Evolutionary conservation across 2,113 vertebrate genomes (phyloP).

Genomic region (Cariama cristata): DNA sequence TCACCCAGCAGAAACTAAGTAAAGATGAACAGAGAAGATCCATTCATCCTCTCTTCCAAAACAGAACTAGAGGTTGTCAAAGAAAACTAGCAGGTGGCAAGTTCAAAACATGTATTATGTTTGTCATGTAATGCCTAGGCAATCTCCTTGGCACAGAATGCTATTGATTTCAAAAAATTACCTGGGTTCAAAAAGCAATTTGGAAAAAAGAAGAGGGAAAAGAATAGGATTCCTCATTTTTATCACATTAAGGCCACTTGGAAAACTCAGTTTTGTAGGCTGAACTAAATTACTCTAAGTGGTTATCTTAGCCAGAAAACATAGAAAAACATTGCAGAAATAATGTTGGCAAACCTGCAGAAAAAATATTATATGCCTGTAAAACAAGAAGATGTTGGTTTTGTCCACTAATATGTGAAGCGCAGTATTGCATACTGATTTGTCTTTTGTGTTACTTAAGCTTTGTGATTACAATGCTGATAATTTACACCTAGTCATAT

Average conservation of each 20-base stretch:
- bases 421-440: background rate
- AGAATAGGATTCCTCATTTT: background rate
- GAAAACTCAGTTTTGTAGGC: background rate
- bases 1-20: conserved; percentile 30
- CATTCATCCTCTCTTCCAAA: background rate
- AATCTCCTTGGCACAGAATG: background rate
- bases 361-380: background rate
- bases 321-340: background rate
- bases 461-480: background rate
- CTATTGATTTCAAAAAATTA: background rate
- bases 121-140: background rate
- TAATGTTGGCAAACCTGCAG: background rate
- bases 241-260: background rate
- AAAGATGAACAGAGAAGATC: background rate
- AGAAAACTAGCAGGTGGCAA: background rate
- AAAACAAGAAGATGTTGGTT: background rate
- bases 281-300: background rate
- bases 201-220: background rate
- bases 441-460: background rate
- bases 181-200: background rate
- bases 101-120: background rate
- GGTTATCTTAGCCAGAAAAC: background rate
- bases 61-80: background rate
- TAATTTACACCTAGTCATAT: background rate
- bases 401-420: background rate